Evolutionary conservation across 1,140 invertebrate species (phyloP).

Genomic region (Trichonephila clavipes): DNA sequence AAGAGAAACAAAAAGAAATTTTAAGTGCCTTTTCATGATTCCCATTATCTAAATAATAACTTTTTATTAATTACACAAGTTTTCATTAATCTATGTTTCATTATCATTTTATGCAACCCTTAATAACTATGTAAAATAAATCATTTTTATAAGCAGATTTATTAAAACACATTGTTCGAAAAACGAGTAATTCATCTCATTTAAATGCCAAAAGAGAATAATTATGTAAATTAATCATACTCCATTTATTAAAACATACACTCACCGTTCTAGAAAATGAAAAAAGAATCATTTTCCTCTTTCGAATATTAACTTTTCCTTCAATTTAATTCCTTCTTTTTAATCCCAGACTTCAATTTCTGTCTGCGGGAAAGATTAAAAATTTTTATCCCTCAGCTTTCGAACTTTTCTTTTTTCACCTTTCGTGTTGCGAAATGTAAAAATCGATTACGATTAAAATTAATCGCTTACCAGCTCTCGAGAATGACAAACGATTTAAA

Average conservation of each 20-base stretch:
- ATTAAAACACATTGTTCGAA: not conserved
- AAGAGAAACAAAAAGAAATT: too few species aligned
- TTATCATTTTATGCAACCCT: not conserved
- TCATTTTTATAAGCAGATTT: slow-evolving; percentile 3
- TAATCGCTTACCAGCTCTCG: slow-evolving; percentile 46
- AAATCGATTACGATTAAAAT: slow-evolving; percentile 49
- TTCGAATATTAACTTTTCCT: not conserved
- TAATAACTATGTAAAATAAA: not conserved
- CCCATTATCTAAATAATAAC: not conserved
- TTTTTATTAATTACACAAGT: not conserved
- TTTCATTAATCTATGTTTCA: not conserved
- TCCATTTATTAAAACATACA: not conserved
- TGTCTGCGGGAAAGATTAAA: too few species aligned
- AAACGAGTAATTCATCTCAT: not conserved
- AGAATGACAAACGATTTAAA: slow-evolving; percentile 71
- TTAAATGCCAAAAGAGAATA: not conserved
- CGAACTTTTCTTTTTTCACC: slow-evolving; percentile 5
- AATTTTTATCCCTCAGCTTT: too few species aligned
- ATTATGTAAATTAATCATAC: slow-evolving; percentile 11
- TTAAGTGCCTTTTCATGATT: too few species aligned
- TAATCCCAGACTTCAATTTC: too few species aligned
- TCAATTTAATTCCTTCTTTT: slow-evolving; percentile 1
- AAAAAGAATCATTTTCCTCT: not conserved
- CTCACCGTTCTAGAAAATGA: not conserved
- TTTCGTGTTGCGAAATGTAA: slow-evolving; percentile 6